Evolutionary conservation across 2,113 vertebrate genomes (phyloP).

Genomic region (Microtus pennsylvanicus): DNA sequence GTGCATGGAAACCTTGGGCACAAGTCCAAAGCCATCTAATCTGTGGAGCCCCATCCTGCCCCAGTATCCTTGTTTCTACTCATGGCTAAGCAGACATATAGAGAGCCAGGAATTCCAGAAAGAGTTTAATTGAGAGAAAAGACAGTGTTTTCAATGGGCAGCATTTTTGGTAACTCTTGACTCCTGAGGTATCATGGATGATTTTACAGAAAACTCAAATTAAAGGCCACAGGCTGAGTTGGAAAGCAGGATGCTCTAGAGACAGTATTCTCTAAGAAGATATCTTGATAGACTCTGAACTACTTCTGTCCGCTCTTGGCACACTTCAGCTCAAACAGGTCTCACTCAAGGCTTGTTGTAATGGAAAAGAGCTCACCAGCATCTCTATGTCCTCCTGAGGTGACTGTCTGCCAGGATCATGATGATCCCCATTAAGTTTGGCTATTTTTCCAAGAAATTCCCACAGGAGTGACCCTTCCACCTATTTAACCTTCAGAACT

Average conservation of each 20-base stretch:
- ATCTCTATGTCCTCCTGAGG: not conserved
- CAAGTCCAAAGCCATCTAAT: not conserved
- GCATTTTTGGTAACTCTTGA: not conserved
- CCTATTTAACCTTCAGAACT: not conserved
- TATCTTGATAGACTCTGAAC: not conserved
- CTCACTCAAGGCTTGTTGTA: not conserved
- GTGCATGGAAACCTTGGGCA: too few relatives aligned
- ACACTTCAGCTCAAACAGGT: not conserved
- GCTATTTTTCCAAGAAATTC: not conserved
- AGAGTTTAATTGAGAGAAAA: not conserved
- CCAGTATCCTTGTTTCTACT: not conserved
- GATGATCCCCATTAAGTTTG: not conserved
- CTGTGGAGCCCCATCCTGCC: not conserved
- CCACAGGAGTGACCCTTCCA: not conserved
- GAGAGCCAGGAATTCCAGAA: not conserved
- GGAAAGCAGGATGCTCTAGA: constrained; percentile 51
- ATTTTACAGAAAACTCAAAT: constrained; percentile 66
- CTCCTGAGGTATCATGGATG: not conserved
- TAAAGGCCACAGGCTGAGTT: constrained; percentile 52
- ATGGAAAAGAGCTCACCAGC: not conserved
- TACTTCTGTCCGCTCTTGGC: fast-evolving
- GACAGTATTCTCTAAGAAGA: not conserved
- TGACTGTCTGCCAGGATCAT: too few relatives aligned
- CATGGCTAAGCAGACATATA: not conserved
- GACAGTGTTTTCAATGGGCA: too few relatives aligned